These are phyloP conservation scores for Sigmodon hispidus DNA, from an alignment of 2,113 vertebrate species.

Conservation along the genomic window DNA sequence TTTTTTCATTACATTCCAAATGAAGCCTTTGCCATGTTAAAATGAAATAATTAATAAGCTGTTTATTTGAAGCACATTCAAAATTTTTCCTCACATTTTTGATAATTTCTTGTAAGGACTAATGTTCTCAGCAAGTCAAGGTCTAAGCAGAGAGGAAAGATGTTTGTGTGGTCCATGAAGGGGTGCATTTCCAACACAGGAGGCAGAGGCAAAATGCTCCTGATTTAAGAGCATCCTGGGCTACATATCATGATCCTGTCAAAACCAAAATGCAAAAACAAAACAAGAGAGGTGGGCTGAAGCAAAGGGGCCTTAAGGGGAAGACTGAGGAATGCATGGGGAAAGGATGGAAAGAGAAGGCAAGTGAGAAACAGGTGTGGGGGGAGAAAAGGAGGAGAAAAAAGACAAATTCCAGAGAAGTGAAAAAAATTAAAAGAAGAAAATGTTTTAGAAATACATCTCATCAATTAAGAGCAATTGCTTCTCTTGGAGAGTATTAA, in stretches of 20 bases:
- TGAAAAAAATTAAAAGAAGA: background rate
- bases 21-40: background rate
- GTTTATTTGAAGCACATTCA: background rate
- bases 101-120: background rate
- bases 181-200: background rate
- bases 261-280: background rate
- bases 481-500: background rate
- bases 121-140: background rate
- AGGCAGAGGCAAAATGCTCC: rapidly evolving
- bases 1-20: background rate
- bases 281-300: background rate
- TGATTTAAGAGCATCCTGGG: background rate
- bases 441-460: background rate
- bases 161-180: background rate
- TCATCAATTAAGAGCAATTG: background rate
- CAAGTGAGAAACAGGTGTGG: too few relatives aligned
- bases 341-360: too few relatives aligned
- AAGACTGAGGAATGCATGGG: background rate
- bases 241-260: background rate
- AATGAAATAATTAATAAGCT: background rate
- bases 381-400: background rate
- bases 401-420: background rate
- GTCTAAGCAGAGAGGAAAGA: background rate
- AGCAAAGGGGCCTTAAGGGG: background rate
- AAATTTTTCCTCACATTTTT: background rate